These are phyloP conservation scores for Ladona fulva DNA, from an alignment of 1,140 invertebrate species.

Conservation along the genomic window DNA sequence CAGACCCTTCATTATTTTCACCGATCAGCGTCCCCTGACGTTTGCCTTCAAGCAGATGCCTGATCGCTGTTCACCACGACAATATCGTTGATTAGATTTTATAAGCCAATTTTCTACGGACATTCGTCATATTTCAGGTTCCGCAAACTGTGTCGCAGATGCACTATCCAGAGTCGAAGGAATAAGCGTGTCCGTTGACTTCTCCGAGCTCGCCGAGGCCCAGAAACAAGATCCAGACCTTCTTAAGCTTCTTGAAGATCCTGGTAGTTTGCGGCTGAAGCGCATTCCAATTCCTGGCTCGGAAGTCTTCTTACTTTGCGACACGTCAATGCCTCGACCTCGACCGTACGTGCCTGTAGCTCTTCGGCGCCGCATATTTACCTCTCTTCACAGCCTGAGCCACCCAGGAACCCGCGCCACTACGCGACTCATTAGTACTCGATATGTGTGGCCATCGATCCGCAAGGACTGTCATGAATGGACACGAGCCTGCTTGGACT, in stretches of 20 bases:
- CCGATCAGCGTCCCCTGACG: constrained; percentile 33
- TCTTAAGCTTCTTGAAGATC: too few relatives aligned
- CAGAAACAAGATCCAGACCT: too few relatives aligned
- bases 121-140: constrained; percentile 29
- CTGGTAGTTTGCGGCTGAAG: too few relatives aligned
- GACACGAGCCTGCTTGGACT: constrained; percentile 21
- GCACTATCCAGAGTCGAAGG: neutral
- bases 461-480: constrained; percentile 20
- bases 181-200: too few relatives aligned
- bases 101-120: constrained; percentile 33
- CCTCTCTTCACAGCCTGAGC: too few relatives aligned
- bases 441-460: constrained; percentile 21
- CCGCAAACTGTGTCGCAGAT: constrained; percentile 12
- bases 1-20: constrained; percentile 30
- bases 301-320: too few relatives aligned
- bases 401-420: constrained; percentile 28
- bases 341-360: too few relatives aligned
- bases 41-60: constrained; percentile 29
- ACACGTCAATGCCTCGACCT: too few relatives aligned
- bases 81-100: constrained; percentile 31
- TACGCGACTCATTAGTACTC: constrained; percentile 19
- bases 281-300: too few relatives aligned
- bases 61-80: constrained; percentile 28
- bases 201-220: too few relatives aligned
- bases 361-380: too few relatives aligned